Conservation (phyloP, 2,888 invertebrate species). For the Maniola hyperantus region DNA sequence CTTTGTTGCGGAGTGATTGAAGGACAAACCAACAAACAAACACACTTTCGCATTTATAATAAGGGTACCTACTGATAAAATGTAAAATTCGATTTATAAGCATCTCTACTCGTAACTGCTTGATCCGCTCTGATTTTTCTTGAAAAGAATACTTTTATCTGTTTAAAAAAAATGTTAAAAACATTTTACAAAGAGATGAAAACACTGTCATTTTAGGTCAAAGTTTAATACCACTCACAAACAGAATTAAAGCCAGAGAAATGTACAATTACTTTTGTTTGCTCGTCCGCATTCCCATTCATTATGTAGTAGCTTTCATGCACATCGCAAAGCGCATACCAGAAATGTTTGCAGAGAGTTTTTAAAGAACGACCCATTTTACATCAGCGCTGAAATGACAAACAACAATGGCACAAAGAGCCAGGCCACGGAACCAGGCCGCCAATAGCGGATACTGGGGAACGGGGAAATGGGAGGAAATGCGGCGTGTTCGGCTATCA, state of each 20-base stretch:
- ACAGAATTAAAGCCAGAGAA: conserved; percentile 3
- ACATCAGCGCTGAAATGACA: conserved; percentile 39
- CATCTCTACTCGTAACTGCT: no score
- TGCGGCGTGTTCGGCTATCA: conserved; percentile 18
- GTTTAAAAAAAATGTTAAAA: no score
- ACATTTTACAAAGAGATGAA: background rate
- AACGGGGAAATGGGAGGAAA: conserved; percentile 24
- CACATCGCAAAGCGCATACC: conserved; percentile 35
- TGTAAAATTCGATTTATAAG: no score
- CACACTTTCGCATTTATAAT: no score
- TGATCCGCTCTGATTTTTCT: no score
- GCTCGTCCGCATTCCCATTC: conserved; percentile 6
- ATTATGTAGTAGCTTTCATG: conserved; percentile 14
- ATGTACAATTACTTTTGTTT: conserved; percentile 14
- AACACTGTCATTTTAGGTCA: conserved; percentile 6
- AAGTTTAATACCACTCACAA: conserved; percentile 12
- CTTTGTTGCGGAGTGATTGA: no score
- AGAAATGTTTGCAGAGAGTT: conserved; percentile 33
- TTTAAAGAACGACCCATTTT: conserved; percentile 40
- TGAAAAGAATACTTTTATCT: no score
- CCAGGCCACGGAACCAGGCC: conserved; percentile 37
- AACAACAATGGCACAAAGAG: conserved; percentile 40
- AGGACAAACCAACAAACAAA: no score
- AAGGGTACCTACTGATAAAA: no score
- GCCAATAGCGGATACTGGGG: conserved; percentile 27